A percentile compares a stretch with the other conserved stretches of the same genome.
Evolutionary conservation across 1,140 invertebrate genomes (phyloP).

Genomic region (Cyclargus thomasi): DNA sequence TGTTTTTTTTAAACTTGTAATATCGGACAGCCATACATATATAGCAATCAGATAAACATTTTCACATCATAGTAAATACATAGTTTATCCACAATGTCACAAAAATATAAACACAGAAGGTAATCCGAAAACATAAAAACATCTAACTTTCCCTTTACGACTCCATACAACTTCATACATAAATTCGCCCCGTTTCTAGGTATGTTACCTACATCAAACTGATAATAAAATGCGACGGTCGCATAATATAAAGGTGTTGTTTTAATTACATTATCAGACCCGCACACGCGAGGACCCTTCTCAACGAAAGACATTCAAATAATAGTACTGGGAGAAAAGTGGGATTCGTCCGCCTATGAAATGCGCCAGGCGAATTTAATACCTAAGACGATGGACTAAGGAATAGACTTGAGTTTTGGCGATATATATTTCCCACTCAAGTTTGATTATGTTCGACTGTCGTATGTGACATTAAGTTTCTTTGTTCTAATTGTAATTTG

Average conservation of each 20-base stretch:
- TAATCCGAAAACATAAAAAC: constrained; percentile 7
- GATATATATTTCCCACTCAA: not conserved
- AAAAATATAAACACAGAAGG: no score
- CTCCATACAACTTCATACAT: constrained; percentile 1
- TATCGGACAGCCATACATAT: no score
- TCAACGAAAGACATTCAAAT: constrained; percentile 74
- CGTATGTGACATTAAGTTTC: constrained; percentile 33
- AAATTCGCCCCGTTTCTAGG: constrained; percentile 4
- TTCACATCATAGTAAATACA: no score
- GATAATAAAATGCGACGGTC: constrained; percentile 56
- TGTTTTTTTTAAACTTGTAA: no score
- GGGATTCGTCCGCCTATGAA: constrained; percentile 31
- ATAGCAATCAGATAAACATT: no score
- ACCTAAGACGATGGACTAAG: not conserved
- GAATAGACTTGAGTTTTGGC: not conserved
- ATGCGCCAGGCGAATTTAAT: not conserved
- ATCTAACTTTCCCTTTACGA: constrained; percentile 12
- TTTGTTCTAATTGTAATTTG: constrained; percentile 23
- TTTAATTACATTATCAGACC: constrained; percentile 73
- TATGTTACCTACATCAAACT: constrained; percentile 32
- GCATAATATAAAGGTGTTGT: constrained; percentile 66
- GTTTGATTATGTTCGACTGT: constrained; percentile 67
- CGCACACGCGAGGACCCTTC: constrained; percentile 68
- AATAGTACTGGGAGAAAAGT: constrained; percentile 72
- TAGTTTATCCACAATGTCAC: no score